phyloP scores from a whole-genome alignment of 2,888 invertebrate species.

The Amblyteles armatorius region DNA sequence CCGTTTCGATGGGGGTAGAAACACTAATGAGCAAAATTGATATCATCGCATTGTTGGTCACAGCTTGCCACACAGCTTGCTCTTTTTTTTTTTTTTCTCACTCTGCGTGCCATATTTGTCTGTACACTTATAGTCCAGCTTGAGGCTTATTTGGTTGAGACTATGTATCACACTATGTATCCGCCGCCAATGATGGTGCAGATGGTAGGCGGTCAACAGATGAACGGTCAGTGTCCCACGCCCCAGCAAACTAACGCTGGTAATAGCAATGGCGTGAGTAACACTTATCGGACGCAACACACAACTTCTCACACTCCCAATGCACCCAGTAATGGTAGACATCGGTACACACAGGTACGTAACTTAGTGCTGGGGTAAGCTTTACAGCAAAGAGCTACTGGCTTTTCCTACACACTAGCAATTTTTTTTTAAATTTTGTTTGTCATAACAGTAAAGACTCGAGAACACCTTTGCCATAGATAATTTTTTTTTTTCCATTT shows the following conservation, averaged over 20 bases:
- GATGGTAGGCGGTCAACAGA: conserved; percentile 80
- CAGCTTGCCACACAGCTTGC: neutral
- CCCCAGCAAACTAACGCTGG: conserved; percentile 75
- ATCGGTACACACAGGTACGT: conserved; percentile 80
- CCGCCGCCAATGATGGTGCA: conserved; percentile 82
- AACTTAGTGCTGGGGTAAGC: neutral
- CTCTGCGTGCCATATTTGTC: neutral
- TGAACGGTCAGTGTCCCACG: conserved; percentile 78
- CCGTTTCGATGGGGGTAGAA: conserved; percentile 24
- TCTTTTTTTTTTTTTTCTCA: conserved; percentile 9
- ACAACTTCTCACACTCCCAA: conserved; percentile 74
- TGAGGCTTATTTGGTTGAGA: conserved; percentile 37
- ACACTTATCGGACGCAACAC: conserved; percentile 76
- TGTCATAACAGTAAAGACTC: neutral
- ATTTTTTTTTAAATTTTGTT: neutral
- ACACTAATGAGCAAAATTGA: neutral
- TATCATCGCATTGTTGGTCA: neutral
- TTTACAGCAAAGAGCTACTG: neutral
- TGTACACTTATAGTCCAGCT: neutral
- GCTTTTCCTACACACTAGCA: neutral
- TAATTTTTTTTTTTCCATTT: too few relatives aligned
- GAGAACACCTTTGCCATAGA: too few relatives aligned
- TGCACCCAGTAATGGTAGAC: conserved; percentile 76
- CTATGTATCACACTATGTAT: conserved; percentile 82
- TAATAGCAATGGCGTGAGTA: conserved; percentile 67